Conservation (phyloP, 2,797 vertebrate species). For the Lithobates sylvaticus region DNA sequence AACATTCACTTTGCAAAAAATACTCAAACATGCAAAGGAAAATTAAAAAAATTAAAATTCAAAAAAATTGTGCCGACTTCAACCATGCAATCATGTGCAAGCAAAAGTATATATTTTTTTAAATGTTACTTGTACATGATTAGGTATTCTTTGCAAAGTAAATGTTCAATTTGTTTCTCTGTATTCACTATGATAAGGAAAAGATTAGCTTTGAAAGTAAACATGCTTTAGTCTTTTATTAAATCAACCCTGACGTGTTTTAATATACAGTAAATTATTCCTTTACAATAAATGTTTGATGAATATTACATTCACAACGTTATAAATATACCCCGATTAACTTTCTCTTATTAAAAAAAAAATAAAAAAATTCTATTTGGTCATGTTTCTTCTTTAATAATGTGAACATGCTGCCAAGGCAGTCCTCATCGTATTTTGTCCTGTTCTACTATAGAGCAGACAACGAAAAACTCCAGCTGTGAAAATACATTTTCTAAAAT, state of each 20-base stretch:
- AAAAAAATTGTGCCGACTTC: too few relatives aligned
- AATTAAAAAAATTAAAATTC: too few relatives aligned
- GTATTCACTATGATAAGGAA: background rate
- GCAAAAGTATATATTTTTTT: too few relatives aligned
- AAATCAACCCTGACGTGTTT: background rate
- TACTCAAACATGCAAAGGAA: too few relatives aligned
- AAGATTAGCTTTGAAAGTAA: too few relatives aligned
- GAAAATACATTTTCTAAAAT: slow-evolving; percentile 2
- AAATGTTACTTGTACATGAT: too few relatives aligned
- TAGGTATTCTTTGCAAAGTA: too few relatives aligned
- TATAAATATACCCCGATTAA: background rate
- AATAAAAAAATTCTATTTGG: background rate
- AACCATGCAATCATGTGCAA: too few relatives aligned
- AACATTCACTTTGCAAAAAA: too few relatives aligned
- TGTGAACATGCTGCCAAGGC: background rate
- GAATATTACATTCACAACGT: background rate
- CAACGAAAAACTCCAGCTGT: background rate
- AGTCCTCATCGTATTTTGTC: background rate
- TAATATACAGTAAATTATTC: background rate
- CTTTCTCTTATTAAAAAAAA: background rate
- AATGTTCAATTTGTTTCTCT: too few relatives aligned
- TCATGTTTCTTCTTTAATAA: background rate
- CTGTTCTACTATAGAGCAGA: too few relatives aligned
- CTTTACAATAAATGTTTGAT: background rate
- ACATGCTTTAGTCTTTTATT: background rate